Evolutionary conservation across 1,140 invertebrate species (phyloP).

Genomic region (Ceratosolen solmsi): DNA sequence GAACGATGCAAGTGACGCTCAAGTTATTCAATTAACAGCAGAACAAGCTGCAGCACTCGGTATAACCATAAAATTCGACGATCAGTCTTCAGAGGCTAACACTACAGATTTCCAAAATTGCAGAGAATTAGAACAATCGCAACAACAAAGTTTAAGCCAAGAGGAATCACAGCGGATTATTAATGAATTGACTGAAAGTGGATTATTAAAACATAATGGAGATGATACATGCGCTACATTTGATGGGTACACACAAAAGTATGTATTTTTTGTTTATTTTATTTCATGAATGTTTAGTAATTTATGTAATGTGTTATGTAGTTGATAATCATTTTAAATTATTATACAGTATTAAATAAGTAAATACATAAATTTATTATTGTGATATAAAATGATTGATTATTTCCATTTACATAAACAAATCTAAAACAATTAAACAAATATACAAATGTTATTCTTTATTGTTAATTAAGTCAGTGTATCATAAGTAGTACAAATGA

Average conservation of each 20-base stretch:
- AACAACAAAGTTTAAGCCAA: constrained; percentile 14
- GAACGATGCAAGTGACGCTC: constrained; percentile 10
- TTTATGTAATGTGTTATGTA: not conserved
- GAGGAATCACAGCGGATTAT: constrained; percentile 44
- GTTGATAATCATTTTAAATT: too few relatives aligned
- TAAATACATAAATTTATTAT: too few relatives aligned
- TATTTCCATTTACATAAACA: too few relatives aligned
- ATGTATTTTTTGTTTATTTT: not conserved
- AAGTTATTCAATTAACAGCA: constrained; percentile 39
- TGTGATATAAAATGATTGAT: too few relatives aligned
- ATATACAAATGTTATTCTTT: too few relatives aligned
- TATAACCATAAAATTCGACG: constrained; percentile 35
- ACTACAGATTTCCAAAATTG: not conserved
- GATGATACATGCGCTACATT: not conserved
- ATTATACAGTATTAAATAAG: too few relatives aligned
- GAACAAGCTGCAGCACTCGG: constrained; percentile 43
- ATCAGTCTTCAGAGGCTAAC: not conserved
- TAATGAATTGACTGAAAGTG: constrained; percentile 32
- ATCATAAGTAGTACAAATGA: too few relatives aligned
- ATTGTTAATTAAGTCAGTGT: too few relatives aligned
- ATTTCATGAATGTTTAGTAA: not conserved
- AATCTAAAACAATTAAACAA: too few relatives aligned
- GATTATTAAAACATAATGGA: constrained; percentile 15
- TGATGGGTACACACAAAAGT: constrained; percentile 26
- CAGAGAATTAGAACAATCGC: not conserved